Conservation (phyloP, 2,113 vertebrate genomes). For the Periophthalmus modestus region DNA sequence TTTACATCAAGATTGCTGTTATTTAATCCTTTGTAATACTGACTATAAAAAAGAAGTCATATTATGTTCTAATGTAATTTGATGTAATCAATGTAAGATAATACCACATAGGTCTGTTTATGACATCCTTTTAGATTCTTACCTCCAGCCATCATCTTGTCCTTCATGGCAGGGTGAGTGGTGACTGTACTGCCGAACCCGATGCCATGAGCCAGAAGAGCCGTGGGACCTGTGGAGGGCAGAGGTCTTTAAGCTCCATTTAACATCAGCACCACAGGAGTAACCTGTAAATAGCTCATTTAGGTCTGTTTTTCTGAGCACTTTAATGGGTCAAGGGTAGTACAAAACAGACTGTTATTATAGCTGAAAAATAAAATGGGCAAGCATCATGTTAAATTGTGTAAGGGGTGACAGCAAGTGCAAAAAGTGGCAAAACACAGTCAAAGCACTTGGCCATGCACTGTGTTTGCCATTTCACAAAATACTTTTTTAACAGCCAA, state of each 20-base stretch:
- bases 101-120: not conserved
- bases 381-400: not conserved
- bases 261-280: conserved; percentile 19
- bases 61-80: not conserved
- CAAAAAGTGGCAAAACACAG: not conserved
- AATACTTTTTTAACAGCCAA: too few species aligned
- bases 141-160: conserved; percentile 97
- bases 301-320: conserved; percentile 15
- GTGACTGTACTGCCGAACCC: conserved; percentile 93
- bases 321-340: conserved; percentile 11
- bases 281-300: not conserved
- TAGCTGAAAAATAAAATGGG: not conserved
- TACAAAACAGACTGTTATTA: not conserved
- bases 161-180: conserved; percentile 92
- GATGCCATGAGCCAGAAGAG: conserved; percentile 91
- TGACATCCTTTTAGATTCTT: conserved; percentile 37
- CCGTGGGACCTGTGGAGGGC: conserved; percentile 86
- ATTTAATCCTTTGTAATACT: too few species aligned
- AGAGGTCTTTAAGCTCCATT: conserved; percentile 35
- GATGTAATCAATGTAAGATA: not conserved
- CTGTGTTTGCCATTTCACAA: not conserved
- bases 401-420: not conserved
- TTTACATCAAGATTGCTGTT: too few species aligned
- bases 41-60: too few species aligned
- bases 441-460: not conserved